Conservation (phyloP, 2,797 vertebrate species). For the Danio choprae region DNA sequence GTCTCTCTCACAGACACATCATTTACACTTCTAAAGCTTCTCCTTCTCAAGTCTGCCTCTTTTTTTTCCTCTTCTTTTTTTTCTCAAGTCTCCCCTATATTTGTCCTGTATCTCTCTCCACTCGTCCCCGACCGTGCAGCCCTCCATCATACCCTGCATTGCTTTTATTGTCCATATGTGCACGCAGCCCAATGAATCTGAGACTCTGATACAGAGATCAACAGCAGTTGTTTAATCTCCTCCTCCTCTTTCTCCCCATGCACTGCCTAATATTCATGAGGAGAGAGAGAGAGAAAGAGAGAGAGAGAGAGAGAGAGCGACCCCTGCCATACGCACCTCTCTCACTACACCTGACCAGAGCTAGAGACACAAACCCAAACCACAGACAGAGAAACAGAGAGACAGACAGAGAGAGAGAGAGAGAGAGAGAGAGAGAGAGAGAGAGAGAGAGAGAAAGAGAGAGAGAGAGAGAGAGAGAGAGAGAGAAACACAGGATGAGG, state of each 20-base stretch:
- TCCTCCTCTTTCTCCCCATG: conserved; percentile 7
- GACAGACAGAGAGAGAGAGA: conserved; percentile 20
- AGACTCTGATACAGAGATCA: conserved; percentile 25
- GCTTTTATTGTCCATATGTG: conserved; percentile 7
- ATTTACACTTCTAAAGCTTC: background rate
- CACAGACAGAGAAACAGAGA: conserved; percentile 20
- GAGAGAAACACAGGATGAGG: conserved; percentile 48
- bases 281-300: background rate
- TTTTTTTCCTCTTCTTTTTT: background rate
- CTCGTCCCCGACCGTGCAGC: background rate
- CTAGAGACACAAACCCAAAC: conserved; percentile 50
- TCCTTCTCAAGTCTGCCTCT: background rate
- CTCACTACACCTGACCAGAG: conserved; percentile 58
- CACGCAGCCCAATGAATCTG: background rate
- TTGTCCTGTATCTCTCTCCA: conserved; percentile 17
- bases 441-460: conserved; percentile 16
- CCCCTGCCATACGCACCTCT: conserved; percentile 42
- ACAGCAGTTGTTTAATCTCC: conserved; percentile 43
- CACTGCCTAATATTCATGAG: conserved; percentile 43
- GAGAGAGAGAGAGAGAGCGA: conserved; percentile 19
- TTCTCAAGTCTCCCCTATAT: background rate
- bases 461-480: conserved; percentile 13
- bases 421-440: conserved; percentile 25
- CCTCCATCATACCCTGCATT: conserved; percentile 9
- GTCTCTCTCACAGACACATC: background rate